Conservation (phyloP, 2,797 vertebrate species). For the Pangasius macronema region DNA sequence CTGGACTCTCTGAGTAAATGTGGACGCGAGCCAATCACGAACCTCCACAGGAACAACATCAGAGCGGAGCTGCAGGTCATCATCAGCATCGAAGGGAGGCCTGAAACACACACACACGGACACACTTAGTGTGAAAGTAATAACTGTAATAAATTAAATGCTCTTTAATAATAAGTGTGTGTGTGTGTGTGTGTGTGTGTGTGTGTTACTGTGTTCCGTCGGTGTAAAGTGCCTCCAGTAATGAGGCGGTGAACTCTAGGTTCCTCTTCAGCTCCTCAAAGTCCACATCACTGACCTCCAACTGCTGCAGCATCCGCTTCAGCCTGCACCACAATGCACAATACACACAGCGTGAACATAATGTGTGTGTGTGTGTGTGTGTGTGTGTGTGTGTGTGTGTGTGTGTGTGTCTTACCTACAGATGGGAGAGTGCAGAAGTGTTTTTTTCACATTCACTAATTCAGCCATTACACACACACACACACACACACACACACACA, state of each 20-base stretch:
- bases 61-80: slow-evolving; percentile 87
- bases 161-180: not conserved
- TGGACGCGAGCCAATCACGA: slow-evolving; percentile 90
- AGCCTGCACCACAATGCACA: slow-evolving; percentile 69
- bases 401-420: slow-evolving; percentile 74
- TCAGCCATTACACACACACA: slow-evolving; percentile 73
- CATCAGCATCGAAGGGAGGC: slow-evolving; percentile 86
- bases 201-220: slow-evolving; percentile 82
- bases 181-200: not conserved
- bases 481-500: slow-evolving; percentile 8
- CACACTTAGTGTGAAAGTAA: not conserved
- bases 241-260: slow-evolving; percentile 85
- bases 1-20: slow-evolving; percentile 83
- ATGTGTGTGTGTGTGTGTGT: not conserved
- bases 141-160: not conserved
- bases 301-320: slow-evolving; percentile 85
- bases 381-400: not conserved
- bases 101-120: slow-evolving; percentile 61
- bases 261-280: slow-evolving; percentile 87
- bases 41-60: slow-evolving; percentile 89
- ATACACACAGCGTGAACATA: not conserved
- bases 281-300: slow-evolving; percentile 86
- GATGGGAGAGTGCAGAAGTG: slow-evolving; percentile 80
- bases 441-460: slow-evolving; percentile 77
- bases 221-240: slow-evolving; percentile 87